Percentiles rank a stretch among this genome's conserved stretches.
Conservation (phyloP, 1,140 invertebrate genomes). For the Globodera ellingtonae region DNA sequence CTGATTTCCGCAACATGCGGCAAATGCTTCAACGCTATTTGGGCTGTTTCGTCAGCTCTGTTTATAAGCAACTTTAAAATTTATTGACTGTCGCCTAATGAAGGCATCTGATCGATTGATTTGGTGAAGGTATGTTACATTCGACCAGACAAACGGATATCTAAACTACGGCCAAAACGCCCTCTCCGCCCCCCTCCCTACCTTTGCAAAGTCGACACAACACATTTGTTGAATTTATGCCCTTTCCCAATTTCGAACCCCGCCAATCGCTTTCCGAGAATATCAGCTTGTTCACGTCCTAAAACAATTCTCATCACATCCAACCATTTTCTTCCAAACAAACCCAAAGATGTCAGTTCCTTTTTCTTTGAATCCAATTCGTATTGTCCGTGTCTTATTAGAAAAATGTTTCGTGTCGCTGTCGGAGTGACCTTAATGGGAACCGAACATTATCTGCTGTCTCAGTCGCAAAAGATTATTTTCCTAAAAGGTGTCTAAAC, state of each 20-base stretch:
- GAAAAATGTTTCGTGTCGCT: slow-evolving; percentile 76
- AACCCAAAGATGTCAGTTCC: slow-evolving; percentile 52
- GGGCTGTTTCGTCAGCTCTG: slow-evolving; percentile 91
- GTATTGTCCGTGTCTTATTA: slow-evolving; percentile 47
- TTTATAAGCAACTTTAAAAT: slow-evolving; percentile 77
- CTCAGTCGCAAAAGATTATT: too few relatives aligned
- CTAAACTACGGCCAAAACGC: too few relatives aligned
- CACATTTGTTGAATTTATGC: slow-evolving; percentile 50
- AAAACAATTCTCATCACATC: slow-evolving; percentile 18
- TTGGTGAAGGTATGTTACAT: too few relatives aligned
- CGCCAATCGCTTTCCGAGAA: slow-evolving; percentile 57
- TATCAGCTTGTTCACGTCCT: slow-evolving; percentile 58
- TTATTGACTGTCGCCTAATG: not conserved
- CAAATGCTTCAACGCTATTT: slow-evolving; percentile 75
- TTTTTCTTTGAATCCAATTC: slow-evolving; percentile 52
- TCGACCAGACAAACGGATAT: too few relatives aligned
- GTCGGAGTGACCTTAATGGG: slow-evolving; percentile 70
- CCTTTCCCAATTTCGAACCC: slow-evolving; percentile 11
- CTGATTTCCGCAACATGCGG: not conserved
- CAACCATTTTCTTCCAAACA: not conserved
- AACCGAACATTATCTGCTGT: too few relatives aligned
- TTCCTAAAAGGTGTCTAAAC: too few relatives aligned
- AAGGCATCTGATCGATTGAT: too few relatives aligned
- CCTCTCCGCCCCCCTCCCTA: not conserved
- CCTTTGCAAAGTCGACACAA: slow-evolving; percentile 80